Percentiles rank a stretch among this genome's conserved stretches.
These are phyloP conservation scores for Luscinia megarhynchos DNA, from an alignment of 2,797 vertebrate genomes.

Conservation along the genomic window DNA sequence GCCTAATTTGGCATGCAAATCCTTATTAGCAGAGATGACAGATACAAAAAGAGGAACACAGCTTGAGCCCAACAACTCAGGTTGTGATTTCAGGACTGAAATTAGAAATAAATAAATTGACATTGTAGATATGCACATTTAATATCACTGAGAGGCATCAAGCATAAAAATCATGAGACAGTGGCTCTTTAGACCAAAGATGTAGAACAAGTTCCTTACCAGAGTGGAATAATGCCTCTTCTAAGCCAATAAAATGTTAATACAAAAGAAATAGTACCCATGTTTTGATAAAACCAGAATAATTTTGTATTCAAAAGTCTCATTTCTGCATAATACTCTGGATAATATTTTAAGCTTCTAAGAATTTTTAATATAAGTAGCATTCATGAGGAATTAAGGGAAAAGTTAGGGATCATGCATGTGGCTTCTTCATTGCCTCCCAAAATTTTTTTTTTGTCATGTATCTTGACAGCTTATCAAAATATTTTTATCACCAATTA, in stretches of 20 bases:
- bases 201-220: not conserved
- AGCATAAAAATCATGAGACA: not conserved
- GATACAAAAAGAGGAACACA: slow-evolving; percentile 4
- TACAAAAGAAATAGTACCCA: not conserved
- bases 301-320: not conserved
- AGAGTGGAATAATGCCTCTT: not conserved
- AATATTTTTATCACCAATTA: not conserved
- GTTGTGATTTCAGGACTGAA: not conserved
- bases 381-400: not conserved
- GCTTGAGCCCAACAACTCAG: not conserved
- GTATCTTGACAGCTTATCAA: not conserved
- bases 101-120: slow-evolving; percentile 15
- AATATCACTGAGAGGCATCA: not conserved
- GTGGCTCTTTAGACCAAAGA: not conserved
- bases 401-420: not conserved
- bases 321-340: not conserved
- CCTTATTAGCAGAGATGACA: slow-evolving; percentile 12
- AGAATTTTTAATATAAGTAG: not conserved
- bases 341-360: not conserved
- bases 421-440: not conserved
- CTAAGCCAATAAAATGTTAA: not conserved
- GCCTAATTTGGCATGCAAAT: slow-evolving; percentile 34
- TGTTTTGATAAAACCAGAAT: not conserved
- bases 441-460: not conserved
- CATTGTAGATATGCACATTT: not conserved